These are phyloP conservation scores for Stenolophus ochropezus DNA, from an alignment of 2,888 invertebrate species.

Conservation along the genomic window DNA sequence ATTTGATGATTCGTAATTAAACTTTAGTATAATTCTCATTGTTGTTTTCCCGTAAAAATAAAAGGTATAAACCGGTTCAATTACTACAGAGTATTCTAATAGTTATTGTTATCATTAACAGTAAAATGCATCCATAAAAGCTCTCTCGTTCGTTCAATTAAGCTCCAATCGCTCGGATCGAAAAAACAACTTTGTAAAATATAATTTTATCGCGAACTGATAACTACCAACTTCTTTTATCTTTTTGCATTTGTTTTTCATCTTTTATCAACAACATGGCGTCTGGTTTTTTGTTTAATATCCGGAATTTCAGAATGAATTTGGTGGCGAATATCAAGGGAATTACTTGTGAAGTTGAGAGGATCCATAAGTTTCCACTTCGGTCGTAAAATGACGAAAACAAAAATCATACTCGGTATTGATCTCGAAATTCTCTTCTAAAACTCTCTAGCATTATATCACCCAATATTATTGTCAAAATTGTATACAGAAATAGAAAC, in stretches of 20 bases:
- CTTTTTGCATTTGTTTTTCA: background rate
- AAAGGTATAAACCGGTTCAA: background rate
- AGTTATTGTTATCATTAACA: background rate
- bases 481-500: too few species aligned
- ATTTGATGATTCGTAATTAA: background rate
- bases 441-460: too few species aligned
- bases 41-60: background rate
- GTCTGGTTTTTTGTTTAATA: background rate
- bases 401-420: slow-evolving; percentile 8
- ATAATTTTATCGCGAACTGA: background rate
- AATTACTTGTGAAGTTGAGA: background rate
- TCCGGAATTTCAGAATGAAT: background rate
- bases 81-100: background rate
- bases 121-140: background rate
- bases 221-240: background rate
- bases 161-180: background rate
- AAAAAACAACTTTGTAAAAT: background rate
- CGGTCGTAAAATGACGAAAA: slow-evolving; percentile 19
- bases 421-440: background rate
- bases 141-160: background rate
- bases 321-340: background rate
- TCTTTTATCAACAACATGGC: background rate
- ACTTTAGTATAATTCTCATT: background rate
- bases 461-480: too few species aligned
- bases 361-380: slow-evolving; percentile 19